These are phyloP conservation scores for Episyrphus balteatus DNA, from an alignment of 1,140 invertebrate genomes.

Conservation along the genomic window DNA sequence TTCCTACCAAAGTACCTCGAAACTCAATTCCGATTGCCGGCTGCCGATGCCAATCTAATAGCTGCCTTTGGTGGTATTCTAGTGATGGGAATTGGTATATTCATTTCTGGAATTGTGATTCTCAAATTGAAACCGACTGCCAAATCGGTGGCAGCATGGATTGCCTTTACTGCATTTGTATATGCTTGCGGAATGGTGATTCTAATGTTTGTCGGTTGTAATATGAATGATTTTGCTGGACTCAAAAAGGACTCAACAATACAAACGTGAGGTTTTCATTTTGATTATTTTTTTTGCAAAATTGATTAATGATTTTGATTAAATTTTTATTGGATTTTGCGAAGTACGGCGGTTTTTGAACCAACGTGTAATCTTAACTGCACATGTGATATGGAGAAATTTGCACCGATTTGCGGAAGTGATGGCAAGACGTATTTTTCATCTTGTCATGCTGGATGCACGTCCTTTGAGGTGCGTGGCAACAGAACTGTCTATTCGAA, in stretches of 20 bases:
- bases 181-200: slow-evolving; percentile 78
- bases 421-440: slow-evolving; percentile 76
- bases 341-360: slow-evolving; percentile 33
- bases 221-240: slow-evolving; percentile 69
- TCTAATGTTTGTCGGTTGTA: slow-evolving; percentile 81
- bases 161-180: slow-evolving; percentile 74
- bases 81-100: slow-evolving; percentile 83
- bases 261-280: slow-evolving; percentile 13
- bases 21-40: slow-evolving; percentile 78
- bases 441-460: slow-evolving; percentile 80
- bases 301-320: not conserved
- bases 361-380: slow-evolving; percentile 56
- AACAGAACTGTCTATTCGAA: slow-evolving; percentile 60
- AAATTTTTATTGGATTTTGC: not conserved
- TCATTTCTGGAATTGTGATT: slow-evolving; percentile 77
- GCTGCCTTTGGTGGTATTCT: slow-evolving; percentile 84
- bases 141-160: slow-evolving; percentile 78
- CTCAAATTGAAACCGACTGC: slow-evolving; percentile 72
- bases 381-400: slow-evolving; percentile 61
- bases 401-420: slow-evolving; percentile 69
- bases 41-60: slow-evolving; percentile 81
- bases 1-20: slow-evolving; percentile 91
- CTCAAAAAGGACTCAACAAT: slow-evolving; percentile 36
- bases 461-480: slow-evolving; percentile 40
- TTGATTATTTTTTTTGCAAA: not conserved